Evolutionary conservation across 2,888 invertebrate species (phyloP).

Genomic region (Omphaloscelis lunosa): DNA sequence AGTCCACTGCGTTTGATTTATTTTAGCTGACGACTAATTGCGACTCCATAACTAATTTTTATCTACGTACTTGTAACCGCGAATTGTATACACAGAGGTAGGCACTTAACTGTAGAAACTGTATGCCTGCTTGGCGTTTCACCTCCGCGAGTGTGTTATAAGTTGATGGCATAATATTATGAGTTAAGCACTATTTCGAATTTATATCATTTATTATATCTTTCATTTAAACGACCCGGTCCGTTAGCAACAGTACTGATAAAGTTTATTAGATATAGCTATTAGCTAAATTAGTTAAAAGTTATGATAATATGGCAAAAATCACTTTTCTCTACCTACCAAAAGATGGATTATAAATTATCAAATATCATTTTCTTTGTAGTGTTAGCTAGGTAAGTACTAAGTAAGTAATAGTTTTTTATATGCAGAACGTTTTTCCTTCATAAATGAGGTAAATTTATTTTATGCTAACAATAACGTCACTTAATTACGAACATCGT

Average conservation of each 20-base stretch:
- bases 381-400: neutral
- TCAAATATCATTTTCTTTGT: too few species aligned
- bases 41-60: constrained; percentile 41
- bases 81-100: neutral
- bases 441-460: neutral
- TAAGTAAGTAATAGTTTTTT: neutral
- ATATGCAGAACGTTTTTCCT: neutral
- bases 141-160: too few species aligned
- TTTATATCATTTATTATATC: too few species aligned
- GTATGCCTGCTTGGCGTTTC: too few species aligned
- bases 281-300: neutral
- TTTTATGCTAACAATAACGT: neutral
- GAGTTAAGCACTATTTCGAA: too few species aligned
- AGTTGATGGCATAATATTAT: too few species aligned
- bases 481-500: neutral
- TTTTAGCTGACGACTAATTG: constrained; percentile 49
- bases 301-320: neutral
- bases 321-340: neutral
- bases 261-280: too few species aligned
- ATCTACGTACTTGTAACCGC: neutral
- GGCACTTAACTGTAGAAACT: too few species aligned
- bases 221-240: too few species aligned
- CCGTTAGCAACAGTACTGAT: neutral
- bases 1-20: constrained; percentile 54
- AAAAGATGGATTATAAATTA: neutral